Evolutionary conservation across 2,888 invertebrate species (phyloP).

Genomic region (Yponomeuta sedellus): DNA sequence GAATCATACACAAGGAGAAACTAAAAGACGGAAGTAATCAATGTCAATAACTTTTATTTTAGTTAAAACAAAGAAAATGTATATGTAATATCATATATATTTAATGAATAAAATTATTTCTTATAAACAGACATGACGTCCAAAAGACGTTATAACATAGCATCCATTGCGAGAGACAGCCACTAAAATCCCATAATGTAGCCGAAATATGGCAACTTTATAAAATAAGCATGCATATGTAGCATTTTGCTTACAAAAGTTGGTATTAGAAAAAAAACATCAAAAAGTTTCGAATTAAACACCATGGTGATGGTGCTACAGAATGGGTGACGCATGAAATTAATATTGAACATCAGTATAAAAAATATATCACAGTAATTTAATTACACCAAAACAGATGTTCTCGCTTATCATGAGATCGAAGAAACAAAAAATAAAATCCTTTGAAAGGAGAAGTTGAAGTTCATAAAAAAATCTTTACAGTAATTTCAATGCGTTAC

Average conservation of each 20-base stretch:
- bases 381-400: conserved; percentile 50
- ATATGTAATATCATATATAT: conserved; percentile 55
- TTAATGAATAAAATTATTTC: conserved; percentile 64
- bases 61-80: conserved; percentile 67
- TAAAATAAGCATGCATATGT: conserved; percentile 11
- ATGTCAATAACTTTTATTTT: conserved; percentile 73
- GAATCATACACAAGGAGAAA: not conserved
- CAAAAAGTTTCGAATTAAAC: conserved; percentile 40
- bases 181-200: conserved; percentile 54
- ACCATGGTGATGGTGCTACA: conserved; percentile 42
- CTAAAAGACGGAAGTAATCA: conserved; percentile 17
- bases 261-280: conserved; percentile 37
- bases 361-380: conserved; percentile 74
- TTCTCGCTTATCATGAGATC: conserved; percentile 31
- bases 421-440: conserved; percentile 30
- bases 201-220: conserved; percentile 37
- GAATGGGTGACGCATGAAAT: conserved; percentile 43
- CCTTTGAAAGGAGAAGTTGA: conserved; percentile 9
- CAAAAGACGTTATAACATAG: conserved; percentile 25
- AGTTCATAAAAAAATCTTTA: conserved; percentile 10
- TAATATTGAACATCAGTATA: conserved; percentile 57
- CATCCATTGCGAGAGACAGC: conserved; percentile 58
- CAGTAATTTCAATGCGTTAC: conserved; percentile 7
- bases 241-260: conserved; percentile 35
- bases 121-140: conserved; percentile 58